phyloP scores from a whole-genome alignment of 1,140 invertebrate genomes.

The Caenorhabditis latens region DNA sequence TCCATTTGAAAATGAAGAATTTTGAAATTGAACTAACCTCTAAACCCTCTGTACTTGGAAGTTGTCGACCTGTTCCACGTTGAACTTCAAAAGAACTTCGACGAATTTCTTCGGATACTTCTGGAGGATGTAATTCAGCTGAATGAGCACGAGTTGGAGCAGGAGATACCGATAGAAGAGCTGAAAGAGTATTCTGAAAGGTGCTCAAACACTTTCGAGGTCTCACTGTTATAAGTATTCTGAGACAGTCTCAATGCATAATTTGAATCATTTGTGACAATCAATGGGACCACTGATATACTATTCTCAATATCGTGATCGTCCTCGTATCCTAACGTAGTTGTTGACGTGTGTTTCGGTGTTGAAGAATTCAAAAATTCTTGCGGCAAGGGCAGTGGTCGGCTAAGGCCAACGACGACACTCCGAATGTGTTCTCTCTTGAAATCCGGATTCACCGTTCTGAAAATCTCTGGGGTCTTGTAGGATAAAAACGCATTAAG shows the following conservation, averaged over 20 bases:
- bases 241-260: constrained; percentile 37
- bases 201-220: background rate
- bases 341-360: constrained; percentile 28
- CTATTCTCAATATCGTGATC: constrained; percentile 33
- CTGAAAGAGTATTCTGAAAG: background rate
- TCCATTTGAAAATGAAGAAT: too few relatives aligned
- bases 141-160: constrained; percentile 52
- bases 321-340: constrained; percentile 28
- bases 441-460: constrained; percentile 65
- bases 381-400: constrained; percentile 65
- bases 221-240: constrained; percentile 48
- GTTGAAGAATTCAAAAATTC: constrained; percentile 28
- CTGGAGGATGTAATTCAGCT: constrained; percentile 33
- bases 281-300: constrained; percentile 44
- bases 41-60: constrained; percentile 61
- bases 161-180: constrained; percentile 23
- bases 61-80: constrained; percentile 62
- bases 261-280: constrained; percentile 30
- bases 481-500: background rate
- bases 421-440: constrained; percentile 65
- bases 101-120: constrained; percentile 57
- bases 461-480: constrained; percentile 2
- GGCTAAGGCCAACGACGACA: constrained; percentile 62
- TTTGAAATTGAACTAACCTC: constrained; percentile 57
- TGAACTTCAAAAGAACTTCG: constrained; percentile 65